Conservation (phyloP, 64 coral and sea anemone genomes). For the Porites australiensis region DNA sequence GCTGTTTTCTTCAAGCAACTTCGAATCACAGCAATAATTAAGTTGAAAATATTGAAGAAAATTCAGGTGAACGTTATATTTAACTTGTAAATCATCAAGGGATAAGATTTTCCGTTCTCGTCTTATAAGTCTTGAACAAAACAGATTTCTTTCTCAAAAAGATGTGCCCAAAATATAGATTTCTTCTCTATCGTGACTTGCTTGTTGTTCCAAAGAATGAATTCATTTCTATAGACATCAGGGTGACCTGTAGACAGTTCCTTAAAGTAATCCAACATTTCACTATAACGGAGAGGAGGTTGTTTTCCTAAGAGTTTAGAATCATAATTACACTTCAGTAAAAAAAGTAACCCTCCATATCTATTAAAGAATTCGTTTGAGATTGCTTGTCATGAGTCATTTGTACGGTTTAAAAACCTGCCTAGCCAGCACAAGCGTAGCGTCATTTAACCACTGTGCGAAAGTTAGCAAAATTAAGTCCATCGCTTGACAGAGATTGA, state of each 20-base stretch:
- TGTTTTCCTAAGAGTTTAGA: constrained; percentile 17
- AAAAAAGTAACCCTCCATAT: not conserved
- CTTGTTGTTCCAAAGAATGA: constrained; percentile 12
- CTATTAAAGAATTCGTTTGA: not conserved
- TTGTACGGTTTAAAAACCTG: constrained; percentile 3
- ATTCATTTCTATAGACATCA: not conserved
- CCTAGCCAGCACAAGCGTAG: constrained; percentile 23
- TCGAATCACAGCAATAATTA: too few relatives aligned
- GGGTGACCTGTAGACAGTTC: not conserved
- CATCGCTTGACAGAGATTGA: not conserved
- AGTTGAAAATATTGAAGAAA: too few relatives aligned
- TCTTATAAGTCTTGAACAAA: constrained; percentile 5
- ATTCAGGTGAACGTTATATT: too few relatives aligned
- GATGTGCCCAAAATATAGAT: not conserved
- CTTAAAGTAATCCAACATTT: not conserved
- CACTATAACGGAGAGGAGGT: not conserved
- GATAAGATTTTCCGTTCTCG: not conserved
- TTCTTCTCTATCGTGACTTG: constrained; percentile 9
- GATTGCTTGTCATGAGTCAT: not conserved
- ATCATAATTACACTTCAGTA: constrained; percentile 3
- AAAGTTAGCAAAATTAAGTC: not conserved
- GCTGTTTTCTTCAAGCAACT: too few relatives aligned
- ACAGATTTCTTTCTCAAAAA: too few relatives aligned
- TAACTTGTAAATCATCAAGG: too few relatives aligned
- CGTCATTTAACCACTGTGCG: not conserved